These are phyloP conservation scores for Sphinx pinastri DNA, from an alignment of 2,888 invertebrate species.

Conservation along the genomic window DNA sequence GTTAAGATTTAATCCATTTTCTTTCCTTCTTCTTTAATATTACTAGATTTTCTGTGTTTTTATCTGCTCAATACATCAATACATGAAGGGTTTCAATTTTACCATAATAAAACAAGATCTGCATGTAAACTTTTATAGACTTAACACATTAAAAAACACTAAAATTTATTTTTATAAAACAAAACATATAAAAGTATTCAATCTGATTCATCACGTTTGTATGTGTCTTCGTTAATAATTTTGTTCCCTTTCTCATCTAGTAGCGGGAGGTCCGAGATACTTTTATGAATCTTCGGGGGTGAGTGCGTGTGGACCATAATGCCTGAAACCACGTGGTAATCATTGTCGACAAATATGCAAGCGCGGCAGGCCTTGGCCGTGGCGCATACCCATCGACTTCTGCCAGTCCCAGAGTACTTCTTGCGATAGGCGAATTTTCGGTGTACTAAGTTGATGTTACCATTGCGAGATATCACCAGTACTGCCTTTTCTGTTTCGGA, in stretches of 20 bases:
- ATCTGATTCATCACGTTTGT: slow-evolving; percentile 21
- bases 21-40: no score
- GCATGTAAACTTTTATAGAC: background rate
- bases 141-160: background rate
- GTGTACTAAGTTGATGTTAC: slow-evolving; percentile 57
- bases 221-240: background rate
- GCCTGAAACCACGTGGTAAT: slow-evolving; percentile 45
- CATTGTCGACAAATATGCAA: slow-evolving; percentile 49
- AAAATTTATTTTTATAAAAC: background rate
- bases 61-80: no score
- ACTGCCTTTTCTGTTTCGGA: slow-evolving; percentile 42
- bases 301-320: slow-evolving; percentile 50
- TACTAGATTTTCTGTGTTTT: no score
- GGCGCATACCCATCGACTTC: slow-evolving; percentile 56
- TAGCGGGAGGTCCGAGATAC: background rate
- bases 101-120: background rate
- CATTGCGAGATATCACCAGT: slow-evolving; percentile 52
- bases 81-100: background rate
- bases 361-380: slow-evolving; percentile 54
- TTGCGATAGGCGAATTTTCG: slow-evolving; percentile 54
- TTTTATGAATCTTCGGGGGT: slow-evolving; percentile 49
- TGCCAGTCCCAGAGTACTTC: slow-evolving; percentile 44
- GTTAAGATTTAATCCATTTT: no score
- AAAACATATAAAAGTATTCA: background rate
- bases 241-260: background rate